A percentile compares a stretch with the other conserved stretches of the same genome.
These are phyloP conservation scores for Polietes domitor DNA, from an alignment of 2,888 invertebrate genomes.

Conservation along the genomic window DNA sequence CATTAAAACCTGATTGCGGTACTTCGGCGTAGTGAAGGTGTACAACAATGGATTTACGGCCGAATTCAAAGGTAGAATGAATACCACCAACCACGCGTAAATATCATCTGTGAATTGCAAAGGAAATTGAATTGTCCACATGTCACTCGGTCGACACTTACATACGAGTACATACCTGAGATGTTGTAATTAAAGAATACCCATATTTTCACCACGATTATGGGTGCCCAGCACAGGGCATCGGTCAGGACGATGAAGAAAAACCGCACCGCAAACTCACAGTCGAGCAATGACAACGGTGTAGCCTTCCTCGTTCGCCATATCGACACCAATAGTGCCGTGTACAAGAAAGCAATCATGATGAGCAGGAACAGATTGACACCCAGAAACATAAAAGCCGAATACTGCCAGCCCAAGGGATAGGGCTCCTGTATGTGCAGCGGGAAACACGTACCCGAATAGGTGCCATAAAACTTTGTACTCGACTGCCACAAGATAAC, in stretches of 20 bases:
- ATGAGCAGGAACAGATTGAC: constrained; percentile 84
- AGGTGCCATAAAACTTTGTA: constrained; percentile 84
- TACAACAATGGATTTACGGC: constrained; percentile 86
- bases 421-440: constrained; percentile 86
- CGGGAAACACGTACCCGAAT: constrained; percentile 87
- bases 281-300: constrained; percentile 83
- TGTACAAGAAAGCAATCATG: constrained; percentile 84
- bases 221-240: constrained; percentile 87
- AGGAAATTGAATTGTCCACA: constrained; percentile 17
- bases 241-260: constrained; percentile 88
- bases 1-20: constrained; percentile 82
- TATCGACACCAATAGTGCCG: constrained; percentile 85
- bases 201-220: constrained; percentile 84
- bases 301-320: constrained; percentile 84
- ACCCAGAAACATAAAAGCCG: constrained; percentile 86
- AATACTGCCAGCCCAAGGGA: constrained; percentile 87
- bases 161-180: constrained; percentile 81
- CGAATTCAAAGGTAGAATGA: constrained; percentile 85
- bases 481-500: constrained; percentile 84
- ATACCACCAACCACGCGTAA: constrained; percentile 86
- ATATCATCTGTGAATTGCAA: constrained; percentile 82
- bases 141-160: constrained; percentile 66
- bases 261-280: constrained; percentile 85
- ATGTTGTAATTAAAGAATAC: constrained; percentile 83
- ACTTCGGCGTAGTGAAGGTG: constrained; percentile 86